These are phyloP conservation scores for Phylloscopus trochiloides DNA, from an alignment of 2,113 vertebrate species.

Conservation along the genomic window DNA sequence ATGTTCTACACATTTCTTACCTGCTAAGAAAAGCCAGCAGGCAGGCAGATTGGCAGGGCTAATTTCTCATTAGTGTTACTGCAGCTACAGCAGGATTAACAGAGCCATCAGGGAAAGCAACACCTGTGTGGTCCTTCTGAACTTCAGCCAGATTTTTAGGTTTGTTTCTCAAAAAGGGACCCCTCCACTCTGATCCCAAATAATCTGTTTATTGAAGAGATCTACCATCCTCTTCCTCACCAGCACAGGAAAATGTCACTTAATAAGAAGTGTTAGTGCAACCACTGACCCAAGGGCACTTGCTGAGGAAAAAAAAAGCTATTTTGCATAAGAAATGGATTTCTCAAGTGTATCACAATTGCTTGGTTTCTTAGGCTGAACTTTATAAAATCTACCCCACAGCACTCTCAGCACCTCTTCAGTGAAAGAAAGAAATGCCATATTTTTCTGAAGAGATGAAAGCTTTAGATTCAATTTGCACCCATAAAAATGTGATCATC, in stretches of 20 bases:
- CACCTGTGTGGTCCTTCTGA: neutral
- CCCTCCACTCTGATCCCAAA: neutral
- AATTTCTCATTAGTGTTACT: neutral
- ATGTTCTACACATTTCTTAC: neutral
- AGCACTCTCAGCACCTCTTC: neutral
- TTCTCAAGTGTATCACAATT: neutral
- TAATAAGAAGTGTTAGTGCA: neutral
- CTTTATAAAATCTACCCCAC: neutral
- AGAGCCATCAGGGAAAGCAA: neutral
- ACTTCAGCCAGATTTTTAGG: neutral
- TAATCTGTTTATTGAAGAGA: neutral
- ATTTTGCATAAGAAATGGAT: neutral
- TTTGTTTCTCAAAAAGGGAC: neutral
- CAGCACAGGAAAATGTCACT: neutral
- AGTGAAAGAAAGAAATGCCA: neutral
- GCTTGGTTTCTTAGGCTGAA: neutral
- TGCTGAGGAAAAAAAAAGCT: neutral
- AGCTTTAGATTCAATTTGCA: neutral
- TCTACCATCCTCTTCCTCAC: neutral
- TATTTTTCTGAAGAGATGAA: neutral
- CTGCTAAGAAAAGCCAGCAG: neutral
- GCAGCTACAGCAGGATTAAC: neutral
- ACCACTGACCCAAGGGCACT: neutral
- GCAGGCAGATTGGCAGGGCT: slow-evolving; percentile 7
- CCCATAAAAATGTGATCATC: neutral